These are phyloP conservation scores for western clawed frog (Xenopus tropicalis) DNA, from an alignment of 2,113 vertebrate genomes.

Conservation along the genomic window UCB_Xtro_10.0 CM004445.2:65099501-65100000, in stretches of 20 bases:
- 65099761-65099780: slow-evolving; percentile 89
- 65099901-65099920: slow-evolving; percentile 58
- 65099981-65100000: slow-evolving; percentile 5
- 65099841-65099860: slow-evolving; percentile 58
- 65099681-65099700: slow-evolving; percentile 71
- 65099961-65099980: slow-evolving; percentile 13
- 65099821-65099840: slow-evolving; percentile 59
- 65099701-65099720: slow-evolving; percentile 84
- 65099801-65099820: slow-evolving; percentile 74
- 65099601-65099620: slow-evolving; percentile 45
- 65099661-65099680: slow-evolving; percentile 78
- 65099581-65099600: not conserved
- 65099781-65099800: slow-evolving; percentile 73
- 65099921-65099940: slow-evolving; percentile 32
- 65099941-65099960: slow-evolving; percentile 7
- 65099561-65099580: not conserved
- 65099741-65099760: slow-evolving; percentile 83
- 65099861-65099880: slow-evolving; percentile 62
- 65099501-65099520: no score
- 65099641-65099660: slow-evolving; percentile 68
- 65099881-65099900: slow-evolving; percentile 49
- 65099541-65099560: not conserved
- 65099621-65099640: slow-evolving; percentile 58
- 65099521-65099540: no score
- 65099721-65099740: slow-evolving; percentile 87